Evolutionary conservation across 2,113 vertebrate species (phyloP), one percentile per base, ranked within the genome.

Genomic region (Peucedramus taeniatus): DNA sequence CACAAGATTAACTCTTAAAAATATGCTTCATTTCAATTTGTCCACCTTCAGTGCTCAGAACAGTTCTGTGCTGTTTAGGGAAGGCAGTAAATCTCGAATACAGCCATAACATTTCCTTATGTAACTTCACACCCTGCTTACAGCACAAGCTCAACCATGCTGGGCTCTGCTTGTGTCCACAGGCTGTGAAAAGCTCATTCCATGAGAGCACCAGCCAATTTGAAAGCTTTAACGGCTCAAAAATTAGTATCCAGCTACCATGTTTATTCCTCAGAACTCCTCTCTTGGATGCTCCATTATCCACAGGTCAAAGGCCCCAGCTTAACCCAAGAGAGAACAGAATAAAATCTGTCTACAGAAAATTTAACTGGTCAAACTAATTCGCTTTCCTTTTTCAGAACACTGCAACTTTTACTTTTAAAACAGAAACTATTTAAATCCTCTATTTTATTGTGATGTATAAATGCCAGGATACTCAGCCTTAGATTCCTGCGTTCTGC

Each of bases 51-150:
- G 72, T 4, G 8, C 21, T 40, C 35, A 24, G 60, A 60, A 60
- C 13, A 40, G 24, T 8, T 35, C 14, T 31, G 59, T 37, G 30
- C 28, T 11, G 5, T 75, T 70, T 23, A 24, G 68, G 26, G 57
- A 35, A 56, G 13, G 35, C 27, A 47, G 30, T 3, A 24, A 17
- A 21, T 23, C n/a, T 20, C 26, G 33, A 81, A 40, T 2, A 11
- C 6, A 85, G 44, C 30, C 27, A 1, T 4, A 44, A 23, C 19
- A 21, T n/a, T 45, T 64, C 76, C 33, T 53, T 4, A 1, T 7
- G 17, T 28, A n/a, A 12, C 1, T 1, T 15, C 42, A 15, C 11
- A 19, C 1, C 18, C 30, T 45, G 39, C 27, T 53, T 2, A 10
- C 47, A 59, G 2, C 63, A 57, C n/a, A 26, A 45, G 2, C 33